phyloP scores from a whole-genome alignment of 2,797 vertebrate genomes.

The Molossus molossus region DNA sequence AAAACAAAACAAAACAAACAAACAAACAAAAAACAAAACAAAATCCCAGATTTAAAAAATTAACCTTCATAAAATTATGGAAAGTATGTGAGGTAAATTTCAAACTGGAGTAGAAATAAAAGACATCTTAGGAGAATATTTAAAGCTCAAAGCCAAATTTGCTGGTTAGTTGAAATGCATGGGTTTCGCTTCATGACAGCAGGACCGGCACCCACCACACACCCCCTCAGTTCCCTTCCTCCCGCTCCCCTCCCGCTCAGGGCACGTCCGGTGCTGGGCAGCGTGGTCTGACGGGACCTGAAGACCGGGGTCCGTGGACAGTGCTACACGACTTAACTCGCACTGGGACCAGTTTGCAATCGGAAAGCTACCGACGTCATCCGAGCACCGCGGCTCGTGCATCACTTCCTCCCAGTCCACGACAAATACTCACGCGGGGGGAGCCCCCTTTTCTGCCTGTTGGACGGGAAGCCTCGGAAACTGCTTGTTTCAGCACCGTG shows the following conservation, averaged over 20 bases:
- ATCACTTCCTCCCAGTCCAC: constrained; percentile 58
- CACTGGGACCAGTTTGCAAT: constrained; percentile 78
- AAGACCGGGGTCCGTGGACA: constrained; percentile 85
- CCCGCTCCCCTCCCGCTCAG: too few species aligned
- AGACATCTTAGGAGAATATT: not conserved
- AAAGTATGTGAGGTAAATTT: not conserved
- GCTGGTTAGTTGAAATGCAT: not conserved
- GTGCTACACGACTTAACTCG: constrained; percentile 86
- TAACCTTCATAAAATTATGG: not conserved
- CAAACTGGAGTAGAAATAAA: constrained; percentile 11
- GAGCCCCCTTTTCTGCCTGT: not conserved
- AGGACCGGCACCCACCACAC: constrained; percentile 66
- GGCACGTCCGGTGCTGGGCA: constrained; percentile 75
- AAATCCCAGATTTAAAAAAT: not conserved
- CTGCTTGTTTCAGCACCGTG: constrained; percentile 19
- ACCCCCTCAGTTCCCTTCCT: not conserved
- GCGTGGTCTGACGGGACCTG: constrained; percentile 84
- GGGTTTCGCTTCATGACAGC: constrained; percentile 56
- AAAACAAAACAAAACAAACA: not conserved
- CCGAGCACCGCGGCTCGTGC: not conserved
- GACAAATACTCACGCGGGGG: constrained; percentile 66
- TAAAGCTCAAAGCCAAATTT: constrained; percentile 16
- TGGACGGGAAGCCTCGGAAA: constrained; percentile 21
- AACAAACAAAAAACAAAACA: not conserved
- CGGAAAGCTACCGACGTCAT: constrained; percentile 78